Base-by-base conservation (phyloP, 2,113 vertebrate species). In the Otis tarda region DNA sequence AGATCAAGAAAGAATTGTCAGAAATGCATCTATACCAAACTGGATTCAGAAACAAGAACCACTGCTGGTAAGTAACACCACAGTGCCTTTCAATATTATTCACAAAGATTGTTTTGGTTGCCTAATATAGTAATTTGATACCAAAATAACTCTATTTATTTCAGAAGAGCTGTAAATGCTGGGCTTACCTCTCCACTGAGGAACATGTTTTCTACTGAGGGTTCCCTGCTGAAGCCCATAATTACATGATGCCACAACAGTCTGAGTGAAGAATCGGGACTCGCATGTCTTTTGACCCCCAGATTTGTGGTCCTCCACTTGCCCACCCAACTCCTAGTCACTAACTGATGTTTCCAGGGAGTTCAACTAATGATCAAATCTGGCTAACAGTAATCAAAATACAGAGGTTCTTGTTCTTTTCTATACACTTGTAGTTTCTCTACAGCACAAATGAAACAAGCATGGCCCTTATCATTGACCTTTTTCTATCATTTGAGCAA, bases 271-370 rank as follows among this genome's bases (percentile, higher is more conserved):
- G 57, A 64, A 83, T 43, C 41, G 71, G 45, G 50, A 52, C 30
- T 49, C 2, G 3, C 6, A 59, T 0, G 0, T 28, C 7, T 71
- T 81, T 56, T 74, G n/a, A 50, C 15, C 4, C 2, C 18, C 19
- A 65, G 27, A 79, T 9, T 21, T 10, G 1, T 14, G 9, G 14
- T 57, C 47, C 10, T 50, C 20, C 6, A 18, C 28, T 28, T 55
- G 28, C 33, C 23, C 25, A 41, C 23, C 47, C 8, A 68, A 10
- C 10, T 31, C 22, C 7, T 30, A 39, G 20, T 20, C 33, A 56
- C 17, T 52, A 14, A 50, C 10, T 77, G 74, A 61, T 11, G 4
- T 89, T 83, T 67, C 52, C 22, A 45, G 56, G 8, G 21, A 43
- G 50, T 76, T 80, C 60, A 86, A 31, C 9, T 25, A 31, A 35